Conservation (phyloP, 2,888 invertebrate genomes). For the Balanococcus diminutus region DNA sequence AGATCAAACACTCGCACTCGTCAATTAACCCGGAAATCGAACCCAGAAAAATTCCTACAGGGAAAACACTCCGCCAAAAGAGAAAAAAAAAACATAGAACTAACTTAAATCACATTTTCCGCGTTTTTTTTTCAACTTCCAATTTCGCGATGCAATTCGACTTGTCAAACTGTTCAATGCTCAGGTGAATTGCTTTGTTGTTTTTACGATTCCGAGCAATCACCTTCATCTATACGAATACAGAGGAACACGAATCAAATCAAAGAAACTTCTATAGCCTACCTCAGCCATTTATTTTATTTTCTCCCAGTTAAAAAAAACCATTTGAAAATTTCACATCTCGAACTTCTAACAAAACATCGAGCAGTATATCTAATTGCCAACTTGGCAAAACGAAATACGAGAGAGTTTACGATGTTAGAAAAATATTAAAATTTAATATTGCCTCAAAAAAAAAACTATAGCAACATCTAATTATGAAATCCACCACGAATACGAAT, state of each 20-base stretch:
- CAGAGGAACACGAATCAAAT: neutral
- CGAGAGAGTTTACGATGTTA: neutral
- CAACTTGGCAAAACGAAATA: neutral
- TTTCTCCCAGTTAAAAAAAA: neutral
- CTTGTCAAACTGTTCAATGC: slow-evolving; percentile 18
- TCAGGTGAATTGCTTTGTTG: slow-evolving; percentile 31
- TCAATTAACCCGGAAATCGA: neutral
- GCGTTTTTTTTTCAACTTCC: neutral
- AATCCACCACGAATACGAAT: neutral
- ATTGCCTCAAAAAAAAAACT: too few species aligned
- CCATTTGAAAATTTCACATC: neutral
- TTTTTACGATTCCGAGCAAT: neutral
- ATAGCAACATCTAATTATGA: slow-evolving; percentile 25
- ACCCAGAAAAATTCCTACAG: neutral
- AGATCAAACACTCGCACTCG: neutral
- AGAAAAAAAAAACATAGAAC: neutral
- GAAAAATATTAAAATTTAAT: too few species aligned
- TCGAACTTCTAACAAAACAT: neutral
- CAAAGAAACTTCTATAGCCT: slow-evolving; percentile 7
- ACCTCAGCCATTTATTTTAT: neutral
- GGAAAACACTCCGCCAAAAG: neutral
- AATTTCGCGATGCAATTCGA: slow-evolving; percentile 18
- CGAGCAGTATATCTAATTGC: neutral
- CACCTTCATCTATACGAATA: neutral
- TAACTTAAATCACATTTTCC: slow-evolving; percentile 1